Evolutionary conservation across 2,888 invertebrate genomes (phyloP).

Genomic region (Ormia ochracea): DNA sequence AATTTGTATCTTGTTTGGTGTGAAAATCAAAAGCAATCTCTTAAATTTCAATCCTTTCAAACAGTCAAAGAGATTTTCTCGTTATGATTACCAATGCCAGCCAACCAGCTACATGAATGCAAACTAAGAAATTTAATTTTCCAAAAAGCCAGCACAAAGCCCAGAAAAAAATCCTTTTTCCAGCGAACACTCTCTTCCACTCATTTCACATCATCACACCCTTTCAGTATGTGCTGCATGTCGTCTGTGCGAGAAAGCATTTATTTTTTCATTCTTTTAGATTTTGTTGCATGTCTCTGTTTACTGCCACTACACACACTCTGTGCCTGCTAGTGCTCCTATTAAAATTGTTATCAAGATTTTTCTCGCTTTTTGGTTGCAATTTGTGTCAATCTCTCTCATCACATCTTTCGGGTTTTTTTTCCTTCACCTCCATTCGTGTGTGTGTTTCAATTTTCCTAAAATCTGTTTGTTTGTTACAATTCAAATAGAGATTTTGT

Average conservation of each 20-base stretch:
- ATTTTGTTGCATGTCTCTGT: conserved; percentile 33
- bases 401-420: conserved; percentile 39
- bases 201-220: conserved; percentile 32
- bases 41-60: conserved; percentile 32
- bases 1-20: conserved; percentile 9
- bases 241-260: conserved; percentile 29
- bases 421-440: not conserved
- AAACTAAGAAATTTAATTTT: conserved; percentile 64
- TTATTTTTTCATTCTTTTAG: not conserved
- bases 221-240: conserved; percentile 28
- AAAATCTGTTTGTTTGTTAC: conserved; percentile 50
- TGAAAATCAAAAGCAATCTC: conserved; percentile 32
- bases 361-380: conserved; percentile 67
- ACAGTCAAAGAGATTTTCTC: conserved; percentile 39
- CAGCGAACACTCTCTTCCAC: conserved; percentile 5
- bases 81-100: conserved; percentile 30
- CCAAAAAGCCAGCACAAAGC: conserved; percentile 57
- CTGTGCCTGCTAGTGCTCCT: too few relatives aligned
- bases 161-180: conserved; percentile 23
- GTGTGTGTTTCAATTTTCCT: conserved; percentile 48
- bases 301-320: not conserved
- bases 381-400: conserved; percentile 62
- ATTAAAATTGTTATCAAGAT: conserved; percentile 68
- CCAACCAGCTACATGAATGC: not conserved
- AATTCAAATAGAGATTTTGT: conserved; percentile 54